These are phyloP conservation scores for Zonotrichia albicollis DNA, from an alignment of 2,797 vertebrate species.

Conservation along the genomic window DNA sequence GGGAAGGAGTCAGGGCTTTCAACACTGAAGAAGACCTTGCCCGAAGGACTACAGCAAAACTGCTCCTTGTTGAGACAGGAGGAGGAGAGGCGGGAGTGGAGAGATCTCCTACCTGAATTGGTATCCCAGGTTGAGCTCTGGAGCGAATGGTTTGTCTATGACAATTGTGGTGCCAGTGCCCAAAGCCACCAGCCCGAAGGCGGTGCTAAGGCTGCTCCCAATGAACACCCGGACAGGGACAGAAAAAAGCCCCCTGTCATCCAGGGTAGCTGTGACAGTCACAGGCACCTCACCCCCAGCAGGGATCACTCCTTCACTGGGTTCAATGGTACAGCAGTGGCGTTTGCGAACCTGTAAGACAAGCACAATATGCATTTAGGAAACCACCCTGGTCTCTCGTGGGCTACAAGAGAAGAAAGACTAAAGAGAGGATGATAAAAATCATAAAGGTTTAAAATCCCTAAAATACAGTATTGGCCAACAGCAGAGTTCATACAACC, in stretches of 20 bases:
- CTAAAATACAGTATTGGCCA: neutral
- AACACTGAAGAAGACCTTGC: too few relatives aligned
- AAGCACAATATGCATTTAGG: neutral
- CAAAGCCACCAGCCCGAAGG: conserved; percentile 64
- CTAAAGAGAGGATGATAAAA: neutral
- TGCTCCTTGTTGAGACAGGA: too few relatives aligned
- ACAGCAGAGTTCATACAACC: neutral
- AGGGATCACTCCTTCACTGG: conserved; percentile 79
- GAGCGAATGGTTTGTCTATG: conserved; percentile 81
- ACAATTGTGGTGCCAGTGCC: conserved; percentile 87
- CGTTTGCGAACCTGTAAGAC: conserved; percentile 69
- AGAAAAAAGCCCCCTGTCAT: conserved; percentile 78
- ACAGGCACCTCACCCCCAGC: conserved; percentile 72
- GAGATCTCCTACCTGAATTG: conserved; percentile 82
- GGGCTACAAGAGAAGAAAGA: neutral
- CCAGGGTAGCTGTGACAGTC: conserved; percentile 79
- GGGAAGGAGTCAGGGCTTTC: too few relatives aligned
- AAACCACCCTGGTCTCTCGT: neutral
- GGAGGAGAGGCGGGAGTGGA: too few relatives aligned
- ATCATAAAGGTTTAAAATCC: neutral
- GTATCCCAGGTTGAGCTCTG: conserved; percentile 82
- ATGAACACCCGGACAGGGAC: conserved; percentile 72
- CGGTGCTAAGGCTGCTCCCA: conserved; percentile 66
- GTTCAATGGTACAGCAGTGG: conserved; percentile 80
- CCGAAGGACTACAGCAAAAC: too few relatives aligned